These are phyloP conservation scores for Parazoanthus atlanticus DNA, from an alignment of 92 coral and sea anemone genomes.

Conservation along the genomic window DNA sequence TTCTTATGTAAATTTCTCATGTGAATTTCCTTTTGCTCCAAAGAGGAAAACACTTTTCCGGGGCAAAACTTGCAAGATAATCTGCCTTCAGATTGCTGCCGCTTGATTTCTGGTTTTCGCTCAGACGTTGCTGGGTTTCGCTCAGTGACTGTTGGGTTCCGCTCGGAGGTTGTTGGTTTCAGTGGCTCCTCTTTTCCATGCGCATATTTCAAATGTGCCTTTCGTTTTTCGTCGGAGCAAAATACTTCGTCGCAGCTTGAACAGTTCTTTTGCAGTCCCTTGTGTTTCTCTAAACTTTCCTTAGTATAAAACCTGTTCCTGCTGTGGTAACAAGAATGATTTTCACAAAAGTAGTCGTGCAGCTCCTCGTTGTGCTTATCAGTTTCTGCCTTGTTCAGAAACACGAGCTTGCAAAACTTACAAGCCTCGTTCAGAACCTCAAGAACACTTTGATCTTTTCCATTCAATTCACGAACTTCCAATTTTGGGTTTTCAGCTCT, in stretches of 20 bases:
- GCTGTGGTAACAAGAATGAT: constrained; percentile 59
- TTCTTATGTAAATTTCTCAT: constrained; percentile 97
- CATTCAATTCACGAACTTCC: constrained; percentile 73
- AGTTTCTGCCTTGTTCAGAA: constrained; percentile 55
- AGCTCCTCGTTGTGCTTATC: constrained; percentile 54
- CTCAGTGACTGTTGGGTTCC: no score
- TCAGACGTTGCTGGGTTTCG: neutral
- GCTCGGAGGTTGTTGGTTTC: constrained; percentile 12
- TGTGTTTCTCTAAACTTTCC: constrained; percentile 67
- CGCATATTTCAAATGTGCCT: constrained; percentile 61
- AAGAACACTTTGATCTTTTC: constrained; percentile 64
- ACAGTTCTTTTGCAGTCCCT: constrained; percentile 65
- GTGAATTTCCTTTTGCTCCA: constrained; percentile 86
- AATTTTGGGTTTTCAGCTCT: constrained; percentile 49
- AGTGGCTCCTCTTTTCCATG: constrained; percentile 48
- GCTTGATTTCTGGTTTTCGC: constrained; percentile 14
- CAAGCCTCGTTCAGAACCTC: constrained; percentile 70
- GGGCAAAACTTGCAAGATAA: constrained; percentile 91
- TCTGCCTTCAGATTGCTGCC: constrained; percentile 23
- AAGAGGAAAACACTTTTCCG: constrained; percentile 71
- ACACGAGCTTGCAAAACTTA: constrained; percentile 76
- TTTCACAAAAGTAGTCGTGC: constrained; percentile 83
- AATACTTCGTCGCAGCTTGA: constrained; percentile 64
- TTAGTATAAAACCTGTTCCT: constrained; percentile 69
- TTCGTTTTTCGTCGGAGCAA: constrained; percentile 64